Percentiles rank a stretch among this genome's conserved stretches.
These are phyloP conservation scores for Sylvilagus floridanus DNA, from an alignment of 2,797 vertebrate species.

Conservation along the genomic window DNA sequence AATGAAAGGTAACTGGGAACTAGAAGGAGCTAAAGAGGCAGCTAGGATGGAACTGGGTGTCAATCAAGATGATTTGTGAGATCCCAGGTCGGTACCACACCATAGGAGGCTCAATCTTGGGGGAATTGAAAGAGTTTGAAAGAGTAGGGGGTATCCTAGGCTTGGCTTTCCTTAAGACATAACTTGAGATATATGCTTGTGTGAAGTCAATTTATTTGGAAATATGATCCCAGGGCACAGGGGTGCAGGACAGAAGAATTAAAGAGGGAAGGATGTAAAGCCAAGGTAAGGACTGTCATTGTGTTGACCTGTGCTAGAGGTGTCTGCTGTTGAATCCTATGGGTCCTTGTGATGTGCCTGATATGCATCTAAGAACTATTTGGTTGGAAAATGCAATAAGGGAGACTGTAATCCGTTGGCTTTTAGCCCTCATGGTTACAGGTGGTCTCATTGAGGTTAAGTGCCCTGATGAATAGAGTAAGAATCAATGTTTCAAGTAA, in stretches of 20 bases:
- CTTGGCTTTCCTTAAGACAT: background rate
- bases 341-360: background rate
- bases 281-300: background rate
- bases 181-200: background rate
- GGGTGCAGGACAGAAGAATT: background rate
- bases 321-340: background rate
- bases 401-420: background rate
- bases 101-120: background rate
- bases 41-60: background rate
- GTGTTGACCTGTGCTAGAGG: background rate
- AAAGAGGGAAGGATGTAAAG: background rate
- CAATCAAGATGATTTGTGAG: background rate
- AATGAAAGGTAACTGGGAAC: background rate
- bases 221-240: background rate
- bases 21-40: background rate
- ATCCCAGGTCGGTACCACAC: background rate
- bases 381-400: background rate
- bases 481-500: background rate
- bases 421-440: background rate
- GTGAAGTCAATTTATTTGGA: background rate
- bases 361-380: background rate
- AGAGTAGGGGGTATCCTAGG: background rate
- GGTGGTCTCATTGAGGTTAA: background rate
- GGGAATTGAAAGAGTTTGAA: background rate
- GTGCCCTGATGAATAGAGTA: background rate